Evolutionary conservation across 1,140 invertebrate species (phyloP), one percentile per base, ranked within the genome.

Genomic region (Diprion similis): DNA sequence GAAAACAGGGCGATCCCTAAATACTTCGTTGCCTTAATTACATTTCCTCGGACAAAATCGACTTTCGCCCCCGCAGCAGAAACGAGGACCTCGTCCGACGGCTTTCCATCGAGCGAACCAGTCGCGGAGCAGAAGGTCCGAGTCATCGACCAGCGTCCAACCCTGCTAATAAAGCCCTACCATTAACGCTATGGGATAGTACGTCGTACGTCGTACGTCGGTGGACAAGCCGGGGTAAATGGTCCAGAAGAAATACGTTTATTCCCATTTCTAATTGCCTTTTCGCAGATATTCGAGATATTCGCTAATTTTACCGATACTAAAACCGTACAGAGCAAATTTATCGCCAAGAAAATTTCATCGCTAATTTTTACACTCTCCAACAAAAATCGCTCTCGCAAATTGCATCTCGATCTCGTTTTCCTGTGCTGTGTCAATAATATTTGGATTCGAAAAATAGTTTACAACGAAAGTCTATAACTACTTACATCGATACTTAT

Each of bases 1-100:
- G 51, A 59, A 59, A 15, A 59, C 51, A 17, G 51, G 51, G 51
- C 11, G 51, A 59, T 77, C 76, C 73, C 72, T 65, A 74, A 77
- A 77, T 75, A 75, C 75, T 71, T 70, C 48, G 46, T 46, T 15
- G 17, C 73, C 75, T 78, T 78, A 78, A 78, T 78, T 78, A 73
- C 77, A 73, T 77, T 78, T 77, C 71, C 77, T 78, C 69, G 66
- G 51, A 59, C 71, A 65, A 75, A 77, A 75, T 75, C 76, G 72
- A 74, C 76, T 73, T 66, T 59, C 48, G 66, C 46, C 71, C 68
- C 48, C 18, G 48, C 15, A 10, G 19, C 71, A 68, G 59, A 68
- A 59, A 72, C 59, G 17, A 10, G 67, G 24, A 37, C 24, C 51
- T 65, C 65, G 24, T 37, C 24, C 24, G 24, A 59, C 51, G n/a